phyloP scores from a whole-genome alignment of 35 echinoderm and acorn worm genomes.

The Lytechinus variegatus region DNA sequence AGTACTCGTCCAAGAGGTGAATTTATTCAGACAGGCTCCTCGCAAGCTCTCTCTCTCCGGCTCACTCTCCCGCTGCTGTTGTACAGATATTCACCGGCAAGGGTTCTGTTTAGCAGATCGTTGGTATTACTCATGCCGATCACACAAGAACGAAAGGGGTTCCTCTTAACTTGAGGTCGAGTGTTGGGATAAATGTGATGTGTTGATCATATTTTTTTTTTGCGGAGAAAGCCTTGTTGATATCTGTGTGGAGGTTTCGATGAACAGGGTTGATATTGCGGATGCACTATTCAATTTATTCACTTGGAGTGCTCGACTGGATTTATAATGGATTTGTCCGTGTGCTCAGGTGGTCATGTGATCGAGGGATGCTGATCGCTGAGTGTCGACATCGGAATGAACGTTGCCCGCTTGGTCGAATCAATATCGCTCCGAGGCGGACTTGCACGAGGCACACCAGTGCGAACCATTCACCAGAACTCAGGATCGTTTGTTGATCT shows the following conservation, averaged over 20 bases:
- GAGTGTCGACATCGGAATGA: not conserved
- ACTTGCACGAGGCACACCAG: not conserved
- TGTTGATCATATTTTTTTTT: not conserved
- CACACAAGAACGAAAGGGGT: not conserved
- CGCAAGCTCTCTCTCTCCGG: not conserved
- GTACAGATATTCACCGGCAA: not conserved
- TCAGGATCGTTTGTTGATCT: not conserved
- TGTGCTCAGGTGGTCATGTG: conserved; percentile 31
- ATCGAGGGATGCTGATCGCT: not conserved
- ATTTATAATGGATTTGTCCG: conserved; percentile 30
- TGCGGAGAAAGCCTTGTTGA: not conserved
- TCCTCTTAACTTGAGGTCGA: not conserved
- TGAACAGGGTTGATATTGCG: not conserved
- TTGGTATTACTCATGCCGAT: not conserved
- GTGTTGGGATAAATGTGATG: not conserved
- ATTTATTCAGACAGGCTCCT: not conserved
- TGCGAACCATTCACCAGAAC: too few species aligned
- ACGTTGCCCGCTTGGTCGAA: not conserved
- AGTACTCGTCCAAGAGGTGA: not conserved
- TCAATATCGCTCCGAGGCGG: not conserved
- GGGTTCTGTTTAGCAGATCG: not conserved
- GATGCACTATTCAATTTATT: not conserved
- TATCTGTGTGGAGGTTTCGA: not conserved
- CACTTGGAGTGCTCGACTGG: not conserved
- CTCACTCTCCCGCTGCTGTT: not conserved